Percentiles rank a stretch among this genome's conserved stretches.
Conservation (phyloP, 2,797 vertebrate genomes). For the Chaenodraco wilsoni region DNA sequence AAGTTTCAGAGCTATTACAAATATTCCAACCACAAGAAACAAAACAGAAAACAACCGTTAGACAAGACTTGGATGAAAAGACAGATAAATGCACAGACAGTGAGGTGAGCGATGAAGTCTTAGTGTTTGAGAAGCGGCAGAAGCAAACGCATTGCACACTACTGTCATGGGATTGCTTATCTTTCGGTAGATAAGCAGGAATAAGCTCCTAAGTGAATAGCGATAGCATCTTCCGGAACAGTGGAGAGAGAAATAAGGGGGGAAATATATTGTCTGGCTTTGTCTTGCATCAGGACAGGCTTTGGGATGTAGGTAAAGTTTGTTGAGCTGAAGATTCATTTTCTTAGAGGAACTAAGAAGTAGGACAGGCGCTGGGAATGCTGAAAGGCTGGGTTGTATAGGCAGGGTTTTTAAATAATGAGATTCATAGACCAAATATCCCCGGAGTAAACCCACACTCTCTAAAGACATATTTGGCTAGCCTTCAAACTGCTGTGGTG, state of each 20-base stretch:
- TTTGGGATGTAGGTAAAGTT: neutral
- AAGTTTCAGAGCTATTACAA: slow-evolving; percentile 46
- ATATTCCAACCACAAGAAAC: slow-evolving; percentile 56
- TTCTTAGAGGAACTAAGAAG: neutral
- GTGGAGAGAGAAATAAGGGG: neutral
- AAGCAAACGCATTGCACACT: slow-evolving; percentile 41
- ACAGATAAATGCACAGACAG: slow-evolving; percentile 38
- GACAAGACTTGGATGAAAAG: slow-evolving; percentile 45
- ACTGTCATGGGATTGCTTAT: slow-evolving; percentile 41
- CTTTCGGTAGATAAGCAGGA: slow-evolving; percentile 44
- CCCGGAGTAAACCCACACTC: neutral
- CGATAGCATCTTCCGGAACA: slow-evolving; percentile 8
- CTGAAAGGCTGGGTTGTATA: neutral
- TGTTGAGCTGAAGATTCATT: neutral
- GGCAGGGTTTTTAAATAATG: neutral
- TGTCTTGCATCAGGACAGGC: neutral
- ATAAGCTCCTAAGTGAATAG: slow-evolving; percentile 13
- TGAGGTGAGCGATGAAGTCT: slow-evolving; percentile 31
- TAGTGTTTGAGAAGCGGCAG: slow-evolving; percentile 54
- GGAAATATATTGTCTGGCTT: neutral
- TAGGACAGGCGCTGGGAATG: neutral
- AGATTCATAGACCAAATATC: neutral
- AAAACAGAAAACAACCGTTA: slow-evolving; percentile 58
- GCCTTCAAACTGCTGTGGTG: slow-evolving; percentile 5
- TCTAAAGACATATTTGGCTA: neutral